Conservation (phyloP, 2,113 vertebrate genomes). For the Pelmatolapia mariae region DNA sequence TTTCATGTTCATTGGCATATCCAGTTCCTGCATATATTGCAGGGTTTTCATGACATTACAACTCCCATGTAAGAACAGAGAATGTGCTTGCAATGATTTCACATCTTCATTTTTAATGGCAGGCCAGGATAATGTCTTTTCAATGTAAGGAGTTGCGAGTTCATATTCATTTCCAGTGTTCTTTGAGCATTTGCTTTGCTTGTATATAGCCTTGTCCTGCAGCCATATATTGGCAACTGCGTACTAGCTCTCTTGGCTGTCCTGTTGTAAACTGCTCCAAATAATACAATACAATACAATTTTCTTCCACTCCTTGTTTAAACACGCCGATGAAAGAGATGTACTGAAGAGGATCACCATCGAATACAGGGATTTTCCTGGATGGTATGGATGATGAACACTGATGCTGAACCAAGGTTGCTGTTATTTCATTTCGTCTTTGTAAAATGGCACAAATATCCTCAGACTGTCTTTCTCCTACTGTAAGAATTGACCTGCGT, state of each 20-base stretch:
- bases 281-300: too few species aligned
- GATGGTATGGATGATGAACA: too few species aligned
- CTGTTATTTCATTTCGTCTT: too few species aligned
- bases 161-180: not conserved
- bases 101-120: not conserved
- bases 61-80: too few species aligned
- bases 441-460: too few species aligned
- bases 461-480: too few species aligned
- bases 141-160: not conserved
- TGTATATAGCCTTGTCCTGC: not conserved
- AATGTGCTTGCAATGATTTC: not conserved
- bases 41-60: too few species aligned
- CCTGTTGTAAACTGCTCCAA: not conserved
- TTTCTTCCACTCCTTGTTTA: not conserved
- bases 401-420: too few species aligned
- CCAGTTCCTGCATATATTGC: accelerated
- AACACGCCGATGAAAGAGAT: not conserved
- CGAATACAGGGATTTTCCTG: not conserved
- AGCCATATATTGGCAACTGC: not conserved
- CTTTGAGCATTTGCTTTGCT: not conserved
- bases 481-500: too few species aligned
- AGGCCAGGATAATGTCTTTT: not conserved
- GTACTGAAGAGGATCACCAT: not conserved
- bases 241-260: not conserved
- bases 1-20: too few species aligned